These are phyloP conservation scores for Colaptes auratus DNA, from an alignment of 2,113 vertebrate genomes.

Conservation along the genomic window DNA sequence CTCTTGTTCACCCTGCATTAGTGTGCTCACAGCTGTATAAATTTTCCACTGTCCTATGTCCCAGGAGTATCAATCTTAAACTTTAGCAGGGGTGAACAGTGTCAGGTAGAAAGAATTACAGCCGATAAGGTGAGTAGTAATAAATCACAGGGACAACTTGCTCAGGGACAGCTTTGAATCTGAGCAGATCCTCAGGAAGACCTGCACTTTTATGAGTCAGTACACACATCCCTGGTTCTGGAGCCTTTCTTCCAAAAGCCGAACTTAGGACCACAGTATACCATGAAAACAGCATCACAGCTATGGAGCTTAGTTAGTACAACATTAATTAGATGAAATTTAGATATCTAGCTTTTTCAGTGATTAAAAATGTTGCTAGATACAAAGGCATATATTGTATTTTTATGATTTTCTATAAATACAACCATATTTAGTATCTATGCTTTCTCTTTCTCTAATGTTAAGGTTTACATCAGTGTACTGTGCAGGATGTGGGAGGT, in stretches of 20 bases:
- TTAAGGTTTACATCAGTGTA: neutral
- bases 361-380: neutral
- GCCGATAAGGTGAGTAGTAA: neutral
- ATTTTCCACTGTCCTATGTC: rapidly evolving
- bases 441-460: neutral
- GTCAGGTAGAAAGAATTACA: neutral
- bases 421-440: neutral
- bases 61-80: neutral
- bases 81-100: neutral
- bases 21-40: neutral
- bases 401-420: neutral
- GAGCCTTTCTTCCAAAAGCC: neutral
- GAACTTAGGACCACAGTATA: neutral
- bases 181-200: neutral
- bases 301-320: neutral
- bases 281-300: neutral
- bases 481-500: neutral
- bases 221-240: too few species aligned
- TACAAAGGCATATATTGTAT: neutral
- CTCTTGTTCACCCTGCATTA: neutral
- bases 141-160: neutral
- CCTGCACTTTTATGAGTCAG: neutral
- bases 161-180: neutral
- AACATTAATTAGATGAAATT: neutral
- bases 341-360: neutral